These are phyloP conservation scores for human (Homo sapiens) DNA, from an alignment of 2,113 vertebrate genomes.

Conservation along the genomic window DNA sequence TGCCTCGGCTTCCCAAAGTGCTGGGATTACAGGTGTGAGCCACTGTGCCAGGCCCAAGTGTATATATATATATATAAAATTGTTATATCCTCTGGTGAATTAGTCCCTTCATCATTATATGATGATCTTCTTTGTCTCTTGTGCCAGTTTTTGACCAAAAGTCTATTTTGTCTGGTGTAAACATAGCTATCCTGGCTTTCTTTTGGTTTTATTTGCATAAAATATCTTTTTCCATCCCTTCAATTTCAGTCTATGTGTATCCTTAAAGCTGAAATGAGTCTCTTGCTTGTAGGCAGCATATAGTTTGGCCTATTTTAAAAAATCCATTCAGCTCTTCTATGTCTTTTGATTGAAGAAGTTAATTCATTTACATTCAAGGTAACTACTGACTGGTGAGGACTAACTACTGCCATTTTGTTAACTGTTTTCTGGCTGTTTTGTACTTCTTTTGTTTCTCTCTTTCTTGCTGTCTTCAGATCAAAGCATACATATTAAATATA, in stretches of 20 bases:
- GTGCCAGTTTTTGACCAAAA: not conserved
- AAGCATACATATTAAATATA: too few relatives aligned
- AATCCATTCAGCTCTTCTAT: not conserved
- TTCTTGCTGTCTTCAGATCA: not conserved
- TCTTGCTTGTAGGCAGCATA: not conserved
- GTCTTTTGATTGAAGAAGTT: not conserved
- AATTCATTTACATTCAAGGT: not conserved
- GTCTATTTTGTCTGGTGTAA: not conserved
- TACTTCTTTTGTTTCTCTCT: not conserved
- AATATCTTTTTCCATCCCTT: not conserved
- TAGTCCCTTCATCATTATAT: not conserved
- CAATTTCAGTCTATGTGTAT: not conserved
- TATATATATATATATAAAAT: too few relatives aligned
- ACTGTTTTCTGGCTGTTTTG: not conserved
- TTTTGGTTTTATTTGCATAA: not conserved
- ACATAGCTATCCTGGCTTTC: not conserved
- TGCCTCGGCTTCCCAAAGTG: too few relatives aligned
- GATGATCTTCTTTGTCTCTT: not conserved
- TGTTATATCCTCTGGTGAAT: not conserved
- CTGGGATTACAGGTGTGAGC: too few relatives aligned
- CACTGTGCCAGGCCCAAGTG: fast-evolving
- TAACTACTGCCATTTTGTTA: not conserved
- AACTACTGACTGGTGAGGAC: not conserved
- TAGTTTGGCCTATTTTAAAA: not conserved
- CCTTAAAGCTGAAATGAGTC: not conserved